A percentile compares a stretch with the other conserved stretches of the same genome.
phyloP scores from a whole-genome alignment of 1,140 invertebrate genomes.

The Megathymus violae region DNA sequence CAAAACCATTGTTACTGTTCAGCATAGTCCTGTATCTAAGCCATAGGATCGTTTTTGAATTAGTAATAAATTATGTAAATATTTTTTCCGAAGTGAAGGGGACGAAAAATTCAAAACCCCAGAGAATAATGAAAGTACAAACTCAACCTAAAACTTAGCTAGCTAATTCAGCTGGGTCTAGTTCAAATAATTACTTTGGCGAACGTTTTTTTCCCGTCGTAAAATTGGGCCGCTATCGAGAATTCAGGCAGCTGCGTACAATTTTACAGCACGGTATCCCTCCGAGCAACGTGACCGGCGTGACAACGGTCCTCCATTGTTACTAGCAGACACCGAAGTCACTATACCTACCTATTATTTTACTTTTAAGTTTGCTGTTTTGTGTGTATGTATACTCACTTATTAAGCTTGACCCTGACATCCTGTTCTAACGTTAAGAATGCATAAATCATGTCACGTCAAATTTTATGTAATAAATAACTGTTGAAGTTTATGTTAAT shows the following conservation, averaged over 20 bases:
- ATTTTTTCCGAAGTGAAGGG: no score
- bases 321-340: slow-evolving; percentile 37
- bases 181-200: slow-evolving; percentile 19
- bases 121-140: no score
- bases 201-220: slow-evolving; percentile 15
- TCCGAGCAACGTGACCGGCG: slow-evolving; percentile 51
- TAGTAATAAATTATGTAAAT: no score
- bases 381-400: background rate
- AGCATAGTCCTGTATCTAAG: no score
- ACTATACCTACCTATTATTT: slow-evolving; percentile 40
- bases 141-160: slow-evolving; percentile 2
- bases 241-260: slow-evolving; percentile 65
- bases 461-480: no score
- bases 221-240: slow-evolving; percentile 55
- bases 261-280: slow-evolving; percentile 62
- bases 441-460: background rate
- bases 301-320: slow-evolving; percentile 46
- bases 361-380: background rate
- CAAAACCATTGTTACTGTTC: no score
- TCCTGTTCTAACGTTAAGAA: background rate
- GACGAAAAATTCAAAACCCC: no score
- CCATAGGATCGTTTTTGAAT: no score
- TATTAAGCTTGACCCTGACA: slow-evolving; percentile 1
- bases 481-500: no score
- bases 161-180: slow-evolving; percentile 10